Evolutionary conservation across 2,113 vertebrate species (phyloP), one percentile per base, ranked within the genome.

Genomic region (Rhinoderma darwinii): DNA sequence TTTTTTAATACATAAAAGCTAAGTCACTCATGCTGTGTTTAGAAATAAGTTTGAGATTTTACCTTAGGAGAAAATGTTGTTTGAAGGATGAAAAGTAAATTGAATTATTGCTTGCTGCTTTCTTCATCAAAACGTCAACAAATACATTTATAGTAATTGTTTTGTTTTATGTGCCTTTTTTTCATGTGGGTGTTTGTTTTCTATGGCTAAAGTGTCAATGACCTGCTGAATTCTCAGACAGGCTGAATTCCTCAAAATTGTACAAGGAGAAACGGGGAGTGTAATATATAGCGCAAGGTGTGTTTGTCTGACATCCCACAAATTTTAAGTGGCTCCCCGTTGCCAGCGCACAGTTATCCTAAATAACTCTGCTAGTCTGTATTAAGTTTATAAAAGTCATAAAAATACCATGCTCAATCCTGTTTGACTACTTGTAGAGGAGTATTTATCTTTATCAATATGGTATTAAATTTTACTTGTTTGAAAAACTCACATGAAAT

Each of bases 101-200:
- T 66, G 61, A 66, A 66, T 66, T 66, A 66, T 32, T 66, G 12
- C 61, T n/a, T 66, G 61, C 27, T 66, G 61, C 27, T 66, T 27
- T 11, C 61, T 2, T 30, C 61, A 66, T 66, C n/a, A 61, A 30
- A 11, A n/a, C 30, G 27, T 66, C 61, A 27, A 66, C 61, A 66
- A 66, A 66, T 30, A 30, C 12, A 12, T 66, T 30, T 66, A 27
- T 30, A 27, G 61, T 66, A 66, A 66, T 66, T 66, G 61, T 66
- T n/a, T 66, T 66, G 61, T 66, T 66, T 66, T 66, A 66, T 66
- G 61, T 66, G 11, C 61, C 11, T 27, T 66, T 30, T 66, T 66
- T 56, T 56, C 20, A 15, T 14, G 17, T 56, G 5, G 5, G 14
- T 5, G 18, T 15, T 27, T 27, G 14, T 11, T 66, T 30, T 14